These are phyloP conservation scores for Eupeodes corollae DNA, from an alignment of 1,140 invertebrate genomes.

Conservation along the genomic window DNA sequence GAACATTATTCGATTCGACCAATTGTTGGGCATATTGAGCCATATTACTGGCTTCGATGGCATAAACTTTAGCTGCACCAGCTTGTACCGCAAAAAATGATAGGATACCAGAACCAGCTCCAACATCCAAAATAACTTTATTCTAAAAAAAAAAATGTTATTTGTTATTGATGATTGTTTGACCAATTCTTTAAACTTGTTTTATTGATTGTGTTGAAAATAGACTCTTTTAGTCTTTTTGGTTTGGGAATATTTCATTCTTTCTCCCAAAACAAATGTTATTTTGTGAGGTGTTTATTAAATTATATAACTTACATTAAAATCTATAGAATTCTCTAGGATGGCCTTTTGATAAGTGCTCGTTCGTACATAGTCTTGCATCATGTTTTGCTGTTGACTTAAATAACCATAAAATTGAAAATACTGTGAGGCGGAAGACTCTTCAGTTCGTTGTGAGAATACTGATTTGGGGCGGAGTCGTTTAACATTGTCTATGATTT, in stretches of 20 bases:
- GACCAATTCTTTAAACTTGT: too few species aligned
- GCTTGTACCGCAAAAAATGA: constrained; percentile 98
- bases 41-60: constrained; percentile 98
- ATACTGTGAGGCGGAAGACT: constrained; percentile 94
- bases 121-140: constrained; percentile 92
- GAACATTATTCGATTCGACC: constrained; percentile 81
- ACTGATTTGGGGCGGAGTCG: constrained; percentile 68
- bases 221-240: too few species aligned
- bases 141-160: constrained; percentile 40
- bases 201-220: too few species aligned
- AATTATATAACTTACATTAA: constrained; percentile 45
- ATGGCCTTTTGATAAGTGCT: constrained; percentile 97
- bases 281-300: background rate
- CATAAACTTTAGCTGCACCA: constrained; percentile 92
- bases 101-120: constrained; percentile 92
- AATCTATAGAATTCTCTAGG: constrained; percentile 84
- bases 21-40: constrained; percentile 89
- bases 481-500: constrained; percentile 64
- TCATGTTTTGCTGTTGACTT: constrained; percentile 99
- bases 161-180: too few species aligned
- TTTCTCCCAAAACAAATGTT: background rate
- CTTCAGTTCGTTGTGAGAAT: constrained; percentile 93
- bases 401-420: constrained; percentile 98
- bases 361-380: constrained; percentile 97
- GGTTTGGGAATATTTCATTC: too few species aligned